Evolutionary conservation across 2,888 invertebrate species (phyloP), one percentile per base, ranked within the genome.

Genomic region (Euphydryas editha): DNA sequence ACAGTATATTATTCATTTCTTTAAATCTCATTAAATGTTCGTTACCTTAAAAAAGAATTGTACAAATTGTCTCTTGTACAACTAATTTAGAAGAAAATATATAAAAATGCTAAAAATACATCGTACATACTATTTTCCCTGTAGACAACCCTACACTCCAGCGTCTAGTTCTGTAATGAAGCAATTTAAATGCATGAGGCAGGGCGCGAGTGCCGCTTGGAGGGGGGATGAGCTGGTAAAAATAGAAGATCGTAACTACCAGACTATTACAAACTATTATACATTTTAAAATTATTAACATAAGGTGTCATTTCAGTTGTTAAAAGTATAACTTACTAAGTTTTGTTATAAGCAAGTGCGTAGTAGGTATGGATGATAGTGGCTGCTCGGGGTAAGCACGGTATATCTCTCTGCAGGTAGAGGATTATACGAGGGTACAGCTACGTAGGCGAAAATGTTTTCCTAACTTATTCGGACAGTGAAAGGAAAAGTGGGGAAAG

Each of bases 161-260:
- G 80, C 86, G 90, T 91, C 91, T 91, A 90, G 87, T 86, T 87
- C 90, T 81, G 88, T 93, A 93, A 93, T 93, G 93, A 93, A 93
- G 93, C 93, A 93, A 93, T 93, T 93, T 93, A 93, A 93, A 93
- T 93, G 93, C 93, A 93, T 93, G 93, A 93, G 92, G 92, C 90
- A 92, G 92, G 92, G 92, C 91, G 89, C 87, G 91, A 88, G 88
- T 84, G 85, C 78, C 82, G 81, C 78, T 81, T 88, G 91, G 91
- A 85, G 92, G 92, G 92, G 91, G 85, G 81, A 84, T 70, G 70
- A 67, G 75, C 69, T 71, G 8, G 73, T 73, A 73, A 73, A 68
- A 72, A 70, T 72, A 69, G 75, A 85, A 78, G 42, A 78, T 63
- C 80, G 55, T 78, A 90, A 82, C 71, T 68, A 56, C 56, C 72